A percentile compares a stretch with the other conserved stretches of the same genome.
These are phyloP conservation scores for Cebidichthys violaceus DNA, from an alignment of 2,113 vertebrate species.

Conservation along the genomic window DNA sequence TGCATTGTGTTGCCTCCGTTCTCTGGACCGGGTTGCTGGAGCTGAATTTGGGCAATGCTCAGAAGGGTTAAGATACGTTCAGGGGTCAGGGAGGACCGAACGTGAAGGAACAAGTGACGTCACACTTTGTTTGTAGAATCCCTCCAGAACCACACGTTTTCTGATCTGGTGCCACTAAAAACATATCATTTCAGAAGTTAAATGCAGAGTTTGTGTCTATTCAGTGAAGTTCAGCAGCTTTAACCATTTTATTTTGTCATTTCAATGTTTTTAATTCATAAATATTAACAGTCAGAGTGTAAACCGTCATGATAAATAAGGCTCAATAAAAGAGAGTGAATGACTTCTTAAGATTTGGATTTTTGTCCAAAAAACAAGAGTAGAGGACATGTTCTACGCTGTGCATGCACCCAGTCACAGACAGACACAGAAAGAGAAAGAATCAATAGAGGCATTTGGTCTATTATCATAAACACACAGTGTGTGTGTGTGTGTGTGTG, in stretches of 20 bases:
- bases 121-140: not conserved
- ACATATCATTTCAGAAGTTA: no score
- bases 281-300: not conserved
- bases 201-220: no score
- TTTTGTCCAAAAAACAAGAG: constrained; percentile 26
- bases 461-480: constrained; percentile 82
- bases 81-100: not conserved
- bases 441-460: constrained; percentile 83
- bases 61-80: not conserved
- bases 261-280: not conserved
- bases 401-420: constrained; percentile 44
- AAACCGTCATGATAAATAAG: not conserved
- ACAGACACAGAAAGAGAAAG: constrained; percentile 62
- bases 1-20: not conserved
- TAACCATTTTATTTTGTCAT: not conserved
- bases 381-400: not conserved
- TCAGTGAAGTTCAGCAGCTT: not conserved
- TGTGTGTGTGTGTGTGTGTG: constrained; percentile 55
- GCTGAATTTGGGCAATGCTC: not conserved
- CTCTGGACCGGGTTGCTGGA: not conserved
- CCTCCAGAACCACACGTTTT: not conserved
- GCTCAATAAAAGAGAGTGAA: not conserved
- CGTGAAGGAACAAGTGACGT: not conserved
- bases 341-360: not conserved
- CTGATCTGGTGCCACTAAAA: not conserved